Evolutionary conservation across 2,888 invertebrate species (phyloP).

Genomic region (Phytoseiulus persimilis): DNA sequence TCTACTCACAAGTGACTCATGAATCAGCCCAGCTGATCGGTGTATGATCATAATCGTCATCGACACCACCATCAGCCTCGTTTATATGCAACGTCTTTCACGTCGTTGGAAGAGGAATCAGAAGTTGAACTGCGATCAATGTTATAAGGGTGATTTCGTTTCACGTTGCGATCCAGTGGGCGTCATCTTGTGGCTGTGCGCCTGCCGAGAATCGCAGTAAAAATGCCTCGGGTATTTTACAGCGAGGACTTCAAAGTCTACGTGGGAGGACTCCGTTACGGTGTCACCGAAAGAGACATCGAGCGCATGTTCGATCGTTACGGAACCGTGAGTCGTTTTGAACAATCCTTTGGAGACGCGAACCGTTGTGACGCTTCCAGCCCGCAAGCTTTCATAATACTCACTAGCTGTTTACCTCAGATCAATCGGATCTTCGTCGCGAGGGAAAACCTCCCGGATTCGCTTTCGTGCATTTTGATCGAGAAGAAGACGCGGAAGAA

Average conservation of each 20-base stretch:
- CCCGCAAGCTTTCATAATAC: not conserved
- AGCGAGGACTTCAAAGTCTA: constrained; percentile 15
- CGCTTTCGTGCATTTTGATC: constrained; percentile 21
- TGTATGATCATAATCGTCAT: not conserved
- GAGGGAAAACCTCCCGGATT: constrained; percentile 18
- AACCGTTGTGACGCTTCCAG: no score
- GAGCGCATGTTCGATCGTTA: constrained; percentile 29
- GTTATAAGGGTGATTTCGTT: not conserved
- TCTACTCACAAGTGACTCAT: no score
- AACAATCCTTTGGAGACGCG: not conserved
- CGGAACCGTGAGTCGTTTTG: constrained; percentile 25
- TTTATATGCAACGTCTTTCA: not conserved
- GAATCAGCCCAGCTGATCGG: no score
- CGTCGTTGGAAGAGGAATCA: not conserved
- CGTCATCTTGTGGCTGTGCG: not conserved
- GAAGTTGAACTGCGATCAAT: not conserved
- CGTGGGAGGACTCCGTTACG: constrained; percentile 38
- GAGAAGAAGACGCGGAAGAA: constrained; percentile 24
- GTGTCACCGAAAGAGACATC: constrained; percentile 25
- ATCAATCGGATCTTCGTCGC: constrained; percentile 31
- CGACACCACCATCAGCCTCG: not conserved
- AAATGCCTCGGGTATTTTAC: not conserved
- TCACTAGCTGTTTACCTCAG: not conserved
- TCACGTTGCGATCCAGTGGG: not conserved
- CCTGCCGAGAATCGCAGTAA: not conserved